These are phyloP conservation scores for Diarsia rubi DNA, from an alignment of 2,888 invertebrate genomes.

Conservation along the genomic window DNA sequence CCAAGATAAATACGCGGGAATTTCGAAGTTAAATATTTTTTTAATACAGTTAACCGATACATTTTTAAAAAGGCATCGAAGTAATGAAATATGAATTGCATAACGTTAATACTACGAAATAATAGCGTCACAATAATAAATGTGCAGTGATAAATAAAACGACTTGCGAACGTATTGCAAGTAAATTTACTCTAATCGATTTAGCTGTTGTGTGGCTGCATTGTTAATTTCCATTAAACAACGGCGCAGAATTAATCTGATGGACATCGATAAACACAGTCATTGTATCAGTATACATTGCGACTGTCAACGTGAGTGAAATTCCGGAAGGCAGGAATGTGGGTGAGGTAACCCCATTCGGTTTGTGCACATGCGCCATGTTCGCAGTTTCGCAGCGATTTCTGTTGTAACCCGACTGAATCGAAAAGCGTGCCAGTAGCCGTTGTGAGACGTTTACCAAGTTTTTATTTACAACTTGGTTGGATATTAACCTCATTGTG, in stretches of 20 bases:
- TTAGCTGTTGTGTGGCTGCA: constrained; percentile 55
- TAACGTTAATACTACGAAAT: constrained; percentile 27
- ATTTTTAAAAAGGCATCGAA: constrained; percentile 14
- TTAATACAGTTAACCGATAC: constrained; percentile 45
- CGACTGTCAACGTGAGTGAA: constrained; percentile 85
- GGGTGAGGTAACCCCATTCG: constrained; percentile 88
- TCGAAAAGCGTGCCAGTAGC: constrained; percentile 74
- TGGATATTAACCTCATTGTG: constrained; percentile 85
- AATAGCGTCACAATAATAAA: constrained; percentile 36
- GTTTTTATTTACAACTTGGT: constrained; percentile 81
- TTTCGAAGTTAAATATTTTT: constrained; percentile 50
- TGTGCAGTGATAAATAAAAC: constrained; percentile 51
- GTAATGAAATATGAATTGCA: constrained; percentile 31
- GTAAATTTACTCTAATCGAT: constrained; percentile 61
- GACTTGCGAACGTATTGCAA: constrained; percentile 53
- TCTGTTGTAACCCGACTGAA: constrained; percentile 82
- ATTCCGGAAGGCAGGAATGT: constrained; percentile 89
- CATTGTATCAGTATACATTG: constrained; percentile 79
- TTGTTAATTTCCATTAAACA: constrained; percentile 64
- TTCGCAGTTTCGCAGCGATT: constrained; percentile 80
- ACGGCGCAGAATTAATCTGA: constrained; percentile 62
- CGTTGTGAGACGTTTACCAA: constrained; percentile 73
- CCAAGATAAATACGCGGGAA: constrained; percentile 49
- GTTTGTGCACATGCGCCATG: constrained; percentile 86
- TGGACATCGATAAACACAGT: constrained; percentile 75